Percentiles rank a stretch among this genome's conserved stretches.
Evolutionary conservation across 2,888 invertebrate genomes (phyloP).

Genomic region (Drosophila stalkeri): DNA sequence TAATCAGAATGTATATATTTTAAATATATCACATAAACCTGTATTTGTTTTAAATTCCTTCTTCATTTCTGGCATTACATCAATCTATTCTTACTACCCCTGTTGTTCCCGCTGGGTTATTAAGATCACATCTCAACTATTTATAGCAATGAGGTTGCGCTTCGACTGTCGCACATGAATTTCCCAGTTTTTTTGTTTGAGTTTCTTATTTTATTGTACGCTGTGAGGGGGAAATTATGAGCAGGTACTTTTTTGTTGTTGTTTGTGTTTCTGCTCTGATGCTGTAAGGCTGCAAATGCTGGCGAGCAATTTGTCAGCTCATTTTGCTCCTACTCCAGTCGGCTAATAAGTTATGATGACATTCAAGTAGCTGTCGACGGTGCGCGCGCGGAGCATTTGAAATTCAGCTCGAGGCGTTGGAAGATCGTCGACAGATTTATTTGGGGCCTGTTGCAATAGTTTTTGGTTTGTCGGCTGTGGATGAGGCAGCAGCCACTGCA

Average conservation of each 20-base stretch:
- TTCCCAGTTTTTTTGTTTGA: conserved; percentile 34
- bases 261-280: conserved; percentile 49
- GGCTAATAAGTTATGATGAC: conserved; percentile 71
- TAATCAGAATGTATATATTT: not conserved
- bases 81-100: conserved; percentile 2
- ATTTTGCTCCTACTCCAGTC: conserved; percentile 48
- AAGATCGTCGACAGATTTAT: conserved; percentile 63
- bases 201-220: not conserved
- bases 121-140: conserved; percentile 55
- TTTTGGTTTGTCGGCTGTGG: conserved; percentile 19
- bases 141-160: conserved; percentile 71
- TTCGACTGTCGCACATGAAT: conserved; percentile 57
- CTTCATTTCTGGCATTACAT: not conserved
- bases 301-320: conserved; percentile 73
- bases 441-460: conserved; percentile 66
- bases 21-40: not conserved
- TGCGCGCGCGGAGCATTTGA: conserved; percentile 1
- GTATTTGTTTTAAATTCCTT: not conserved
- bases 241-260: conserved; percentile 22
- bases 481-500: conserved; percentile 29
- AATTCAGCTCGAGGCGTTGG: conserved; percentile 3
- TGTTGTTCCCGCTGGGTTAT: conserved; percentile 14
- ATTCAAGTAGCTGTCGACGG: conserved; percentile 71
- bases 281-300: conserved; percentile 52
- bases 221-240: conserved; percentile 48